phyloP scores from a whole-genome alignment of 2,113 vertebrate species.

The Turnix velox region DNA sequence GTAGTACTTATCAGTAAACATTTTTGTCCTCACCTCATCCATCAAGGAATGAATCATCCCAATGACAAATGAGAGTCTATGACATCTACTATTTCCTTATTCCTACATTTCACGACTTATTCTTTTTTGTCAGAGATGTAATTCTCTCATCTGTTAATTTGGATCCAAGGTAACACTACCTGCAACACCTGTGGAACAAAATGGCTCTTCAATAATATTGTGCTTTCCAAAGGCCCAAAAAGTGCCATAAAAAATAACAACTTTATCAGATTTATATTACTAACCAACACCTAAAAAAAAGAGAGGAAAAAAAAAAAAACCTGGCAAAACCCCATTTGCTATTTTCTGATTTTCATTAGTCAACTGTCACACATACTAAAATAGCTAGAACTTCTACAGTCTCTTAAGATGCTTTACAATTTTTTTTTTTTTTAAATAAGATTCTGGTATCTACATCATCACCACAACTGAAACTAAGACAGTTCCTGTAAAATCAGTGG shows the following conservation, averaged over 20 bases:
- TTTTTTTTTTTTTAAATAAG: not conserved
- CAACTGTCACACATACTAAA: not conserved
- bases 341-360: not conserved
- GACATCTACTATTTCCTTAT: not conserved
- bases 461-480: not conserved
- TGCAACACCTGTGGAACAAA: not conserved
- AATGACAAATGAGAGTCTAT: not conserved
- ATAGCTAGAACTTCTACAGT: not conserved
- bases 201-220: not conserved
- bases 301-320: not conserved
- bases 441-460: not conserved
- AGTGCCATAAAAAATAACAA: fast-evolving
- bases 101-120: not conserved
- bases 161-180: not conserved
- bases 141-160: not conserved
- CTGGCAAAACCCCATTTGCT: not conserved
- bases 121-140: not conserved
- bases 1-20: not conserved
- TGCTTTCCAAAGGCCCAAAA: not conserved
- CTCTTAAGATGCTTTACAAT: not conserved
- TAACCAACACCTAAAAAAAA: not conserved
- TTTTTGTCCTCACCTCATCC: not conserved
- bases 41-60: not conserved
- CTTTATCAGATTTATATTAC: not conserved
- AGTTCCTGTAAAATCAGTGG: not conserved